A percentile compares a stretch with the other conserved stretches of the same genome.
Evolutionary conservation across 92 coral and sea anemone species (phyloP).

Genomic region (Epizoanthus ramosus): DNA sequence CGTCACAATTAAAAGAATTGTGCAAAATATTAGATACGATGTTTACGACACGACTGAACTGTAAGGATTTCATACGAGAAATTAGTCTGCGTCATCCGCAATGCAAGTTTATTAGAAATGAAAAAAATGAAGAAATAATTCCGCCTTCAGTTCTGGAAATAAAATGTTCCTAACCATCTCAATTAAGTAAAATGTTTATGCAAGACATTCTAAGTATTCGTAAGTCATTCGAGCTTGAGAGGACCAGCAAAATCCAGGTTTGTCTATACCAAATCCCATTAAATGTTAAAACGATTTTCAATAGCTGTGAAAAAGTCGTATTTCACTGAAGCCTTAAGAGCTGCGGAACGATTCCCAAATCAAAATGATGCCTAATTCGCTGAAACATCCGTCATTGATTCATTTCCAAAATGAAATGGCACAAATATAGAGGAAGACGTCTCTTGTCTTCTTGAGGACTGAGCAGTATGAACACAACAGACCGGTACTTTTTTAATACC

Average conservation of each 20-base stretch:
- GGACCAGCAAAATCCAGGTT: slow-evolving; percentile 20
- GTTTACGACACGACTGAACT: background rate
- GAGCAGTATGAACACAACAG: background rate
- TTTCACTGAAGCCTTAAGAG: background rate
- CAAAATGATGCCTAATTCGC: background rate
- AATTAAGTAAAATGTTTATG: background rate
- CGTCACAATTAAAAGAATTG: too few species aligned
- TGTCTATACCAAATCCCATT: slow-evolving; percentile 1
- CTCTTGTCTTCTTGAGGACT: too few species aligned
- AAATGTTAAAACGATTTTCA: slow-evolving; percentile 19
- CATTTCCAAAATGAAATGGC: slow-evolving; percentile 11
- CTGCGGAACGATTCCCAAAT: background rate
- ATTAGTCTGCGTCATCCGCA: background rate
- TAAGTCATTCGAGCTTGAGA: slow-evolving; percentile 2
- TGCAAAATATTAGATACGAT: too few species aligned
- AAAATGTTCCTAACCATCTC: background rate
- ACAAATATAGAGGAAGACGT: background rate
- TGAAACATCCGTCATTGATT: background rate
- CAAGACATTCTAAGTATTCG: slow-evolving; percentile 14
- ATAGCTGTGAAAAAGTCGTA: background rate
- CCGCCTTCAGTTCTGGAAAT: background rate
- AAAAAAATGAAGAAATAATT: background rate
- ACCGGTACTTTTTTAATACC: background rate
- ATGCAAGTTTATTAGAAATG: background rate
- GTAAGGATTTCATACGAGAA: background rate